Percentiles rank a stretch among this genome's conserved stretches.
These are phyloP conservation scores for Limnothrissa miodon DNA, from an alignment of 2,113 vertebrate species.

Conservation along the genomic window DNA sequence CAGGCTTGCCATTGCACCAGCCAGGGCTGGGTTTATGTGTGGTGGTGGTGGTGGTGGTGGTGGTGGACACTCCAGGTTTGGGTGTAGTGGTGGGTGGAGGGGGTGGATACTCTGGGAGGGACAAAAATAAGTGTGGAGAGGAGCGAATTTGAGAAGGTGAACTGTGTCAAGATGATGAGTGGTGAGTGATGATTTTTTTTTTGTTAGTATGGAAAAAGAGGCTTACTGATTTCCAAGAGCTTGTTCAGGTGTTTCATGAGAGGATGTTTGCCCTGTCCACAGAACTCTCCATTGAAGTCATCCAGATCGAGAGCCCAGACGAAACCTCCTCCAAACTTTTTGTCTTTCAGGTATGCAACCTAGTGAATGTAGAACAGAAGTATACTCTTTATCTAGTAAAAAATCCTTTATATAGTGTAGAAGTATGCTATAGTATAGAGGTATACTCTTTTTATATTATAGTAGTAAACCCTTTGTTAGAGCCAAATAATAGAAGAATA, in stretches of 20 bases:
- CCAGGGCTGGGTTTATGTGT: conserved; percentile 24
- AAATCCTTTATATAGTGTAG: too few species aligned
- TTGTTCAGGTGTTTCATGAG: conserved; percentile 70
- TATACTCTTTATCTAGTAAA: too few species aligned
- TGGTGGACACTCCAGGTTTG: conserved; percentile 38
- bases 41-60: conserved; percentile 40
- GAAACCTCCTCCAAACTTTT: conserved; percentile 80
- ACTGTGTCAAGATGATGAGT: too few species aligned
- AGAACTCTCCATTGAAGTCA: conserved; percentile 78
- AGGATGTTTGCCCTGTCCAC: conserved; percentile 70
- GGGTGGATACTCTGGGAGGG: conserved; percentile 48
- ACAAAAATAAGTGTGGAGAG: neutral
- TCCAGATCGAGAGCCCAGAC: conserved; percentile 85
- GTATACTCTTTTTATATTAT: too few species aligned
- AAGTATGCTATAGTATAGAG: too few species aligned
- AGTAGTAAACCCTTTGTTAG: too few species aligned
- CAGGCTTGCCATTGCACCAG: conserved; percentile 36
- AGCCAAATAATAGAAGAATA: too few species aligned
- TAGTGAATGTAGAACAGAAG: too few species aligned
- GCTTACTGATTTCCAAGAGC: conserved; percentile 64
- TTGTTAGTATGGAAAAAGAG: neutral
- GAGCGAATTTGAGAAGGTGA: neutral
- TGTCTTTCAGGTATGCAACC: conserved; percentile 74
- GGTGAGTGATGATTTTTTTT: too few species aligned
- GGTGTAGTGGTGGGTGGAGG: conserved; percentile 57